Evolutionary conservation across 2,888 invertebrate species (phyloP).

Genomic region (Drosophila vallismaia): DNA sequence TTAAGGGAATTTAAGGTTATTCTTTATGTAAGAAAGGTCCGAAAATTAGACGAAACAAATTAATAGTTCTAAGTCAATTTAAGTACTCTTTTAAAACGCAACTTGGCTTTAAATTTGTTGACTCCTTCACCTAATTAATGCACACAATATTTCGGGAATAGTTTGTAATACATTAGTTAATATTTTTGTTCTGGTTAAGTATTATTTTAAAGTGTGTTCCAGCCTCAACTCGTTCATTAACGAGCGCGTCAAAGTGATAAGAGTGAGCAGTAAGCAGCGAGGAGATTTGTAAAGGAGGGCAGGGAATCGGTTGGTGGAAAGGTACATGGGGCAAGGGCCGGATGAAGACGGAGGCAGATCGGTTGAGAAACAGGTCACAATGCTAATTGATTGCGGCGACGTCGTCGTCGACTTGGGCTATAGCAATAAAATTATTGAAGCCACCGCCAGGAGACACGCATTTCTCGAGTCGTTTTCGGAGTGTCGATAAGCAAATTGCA

Average conservation of each 20-base stretch:
- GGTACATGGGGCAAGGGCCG: not conserved
- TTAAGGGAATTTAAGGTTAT: too few relatives aligned
- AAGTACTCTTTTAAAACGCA: too few relatives aligned
- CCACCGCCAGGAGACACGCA: conserved; percentile 72
- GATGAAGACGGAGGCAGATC: not conserved
- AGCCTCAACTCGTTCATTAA: conserved; percentile 69
- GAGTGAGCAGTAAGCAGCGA: conserved; percentile 18
- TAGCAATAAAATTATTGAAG: conserved; percentile 72
- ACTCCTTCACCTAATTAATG: too few relatives aligned
- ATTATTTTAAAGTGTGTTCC: not conserved
- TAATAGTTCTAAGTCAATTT: too few relatives aligned
- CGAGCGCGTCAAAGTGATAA: conserved; percentile 77
- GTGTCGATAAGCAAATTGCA: conserved; percentile 71
- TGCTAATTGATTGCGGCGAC: conserved; percentile 73
- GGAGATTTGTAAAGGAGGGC: conserved; percentile 2
- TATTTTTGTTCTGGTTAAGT: not conserved
- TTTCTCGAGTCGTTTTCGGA: conserved; percentile 60
- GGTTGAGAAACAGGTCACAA: conserved; percentile 71
- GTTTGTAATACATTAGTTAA: not conserved
- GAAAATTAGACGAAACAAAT: too few relatives aligned
- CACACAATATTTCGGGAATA: too few relatives aligned
- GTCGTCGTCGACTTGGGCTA: conserved; percentile 62
- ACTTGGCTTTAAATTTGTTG: too few relatives aligned
- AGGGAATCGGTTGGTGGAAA: not conserved
- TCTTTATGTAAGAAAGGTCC: too few relatives aligned